These are phyloP conservation scores for Empidonax traillii DNA, from an alignment of 2,113 vertebrate species.

Conservation along the genomic window DNA sequence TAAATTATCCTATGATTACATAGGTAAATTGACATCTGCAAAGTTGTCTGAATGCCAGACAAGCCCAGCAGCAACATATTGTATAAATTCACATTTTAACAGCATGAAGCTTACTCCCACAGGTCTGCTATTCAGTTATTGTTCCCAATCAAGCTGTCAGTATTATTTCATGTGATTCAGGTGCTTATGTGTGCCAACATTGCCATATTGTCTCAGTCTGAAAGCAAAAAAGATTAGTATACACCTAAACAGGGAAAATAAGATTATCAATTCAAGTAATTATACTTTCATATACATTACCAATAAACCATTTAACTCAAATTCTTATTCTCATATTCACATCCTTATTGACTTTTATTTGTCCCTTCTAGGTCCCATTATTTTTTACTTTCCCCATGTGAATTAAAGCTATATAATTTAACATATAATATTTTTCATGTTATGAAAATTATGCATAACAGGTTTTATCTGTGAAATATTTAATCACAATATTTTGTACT, in stretches of 20 bases:
- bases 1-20: slow-evolving; percentile 41
- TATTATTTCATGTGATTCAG: background rate
- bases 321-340: background rate
- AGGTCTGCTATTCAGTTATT: slow-evolving; percentile 1
- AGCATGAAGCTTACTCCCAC: background rate
- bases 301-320: background rate
- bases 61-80: slow-evolving; percentile 20
- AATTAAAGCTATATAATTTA: background rate
- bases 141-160: background rate
- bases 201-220: background rate
- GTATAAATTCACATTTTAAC: slow-evolving; percentile 26
- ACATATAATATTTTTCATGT: background rate
- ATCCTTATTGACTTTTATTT: background rate
- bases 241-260: background rate
- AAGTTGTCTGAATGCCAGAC: slow-evolving; percentile 14
- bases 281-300: background rate
- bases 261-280: background rate
- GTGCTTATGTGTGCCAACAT: background rate
- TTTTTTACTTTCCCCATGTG: background rate
- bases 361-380: background rate
- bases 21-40: slow-evolving; percentile 38
- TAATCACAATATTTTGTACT: background rate
- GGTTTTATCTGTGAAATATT: background rate
- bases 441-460: background rate
- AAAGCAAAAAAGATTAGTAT: background rate